Conservation (phyloP, 1,140 invertebrate species). For the Campoletis sonorensis region DNA sequence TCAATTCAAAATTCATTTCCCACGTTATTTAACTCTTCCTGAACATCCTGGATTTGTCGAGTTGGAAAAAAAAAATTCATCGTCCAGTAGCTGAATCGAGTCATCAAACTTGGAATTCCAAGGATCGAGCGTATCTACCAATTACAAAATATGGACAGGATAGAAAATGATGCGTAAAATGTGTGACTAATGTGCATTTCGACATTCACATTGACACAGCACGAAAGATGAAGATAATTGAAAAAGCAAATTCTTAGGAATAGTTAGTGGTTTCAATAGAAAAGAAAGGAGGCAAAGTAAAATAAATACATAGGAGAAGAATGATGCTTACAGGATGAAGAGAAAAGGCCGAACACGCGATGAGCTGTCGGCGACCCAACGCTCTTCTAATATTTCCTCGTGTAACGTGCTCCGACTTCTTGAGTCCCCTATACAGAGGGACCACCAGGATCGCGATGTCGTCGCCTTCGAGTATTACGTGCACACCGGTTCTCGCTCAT, state of each 20-base stretch:
- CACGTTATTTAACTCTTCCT: too few relatives aligned
- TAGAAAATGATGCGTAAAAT: background rate
- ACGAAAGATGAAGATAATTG: background rate
- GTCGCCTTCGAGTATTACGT: constrained; percentile 28
- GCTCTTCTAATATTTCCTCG: constrained; percentile 60
- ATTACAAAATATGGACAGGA: background rate
- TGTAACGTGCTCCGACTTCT: constrained; percentile 61
- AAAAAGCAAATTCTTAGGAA: background rate
- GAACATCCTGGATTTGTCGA: too few relatives aligned
- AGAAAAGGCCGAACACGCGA: constrained; percentile 34
- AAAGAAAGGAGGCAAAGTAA: background rate
- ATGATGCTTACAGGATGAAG: constrained; percentile 4
- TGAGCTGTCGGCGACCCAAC: constrained; percentile 39
- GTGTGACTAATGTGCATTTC: constrained; percentile 18
- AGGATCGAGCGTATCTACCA: background rate
- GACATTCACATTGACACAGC: constrained; percentile 8
- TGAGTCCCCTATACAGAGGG: constrained; percentile 36
- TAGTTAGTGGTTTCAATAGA: background rate
- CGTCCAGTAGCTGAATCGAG: constrained; percentile 16
- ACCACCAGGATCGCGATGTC: constrained; percentile 60
- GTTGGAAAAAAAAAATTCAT: constrained; percentile 44
- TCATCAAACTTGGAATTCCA: constrained; percentile 7
- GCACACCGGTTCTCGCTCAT: constrained; percentile 61
- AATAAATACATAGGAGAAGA: background rate
- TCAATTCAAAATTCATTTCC: too few relatives aligned